phyloP scores from a whole-genome alignment of 53 echinoderm and acorn worm species.

The Stichopus horrens region DNA sequence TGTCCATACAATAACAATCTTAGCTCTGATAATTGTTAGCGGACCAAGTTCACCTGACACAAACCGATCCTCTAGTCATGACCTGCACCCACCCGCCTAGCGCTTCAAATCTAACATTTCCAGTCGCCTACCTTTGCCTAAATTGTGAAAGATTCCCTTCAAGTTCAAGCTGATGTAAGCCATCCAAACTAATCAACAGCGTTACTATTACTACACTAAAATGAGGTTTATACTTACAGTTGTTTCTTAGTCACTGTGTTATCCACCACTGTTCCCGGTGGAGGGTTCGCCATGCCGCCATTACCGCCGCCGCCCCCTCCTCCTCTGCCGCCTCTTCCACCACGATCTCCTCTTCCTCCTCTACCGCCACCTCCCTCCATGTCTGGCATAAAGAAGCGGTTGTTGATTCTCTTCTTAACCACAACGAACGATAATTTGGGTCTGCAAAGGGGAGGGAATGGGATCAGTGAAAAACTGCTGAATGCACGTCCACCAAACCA shows the following conservation, averaged over 20 bases:
- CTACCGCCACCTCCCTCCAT: constrained; percentile 12
- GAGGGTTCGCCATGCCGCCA: constrained; percentile 69
- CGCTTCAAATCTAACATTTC: not conserved
- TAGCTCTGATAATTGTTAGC: too few relatives aligned
- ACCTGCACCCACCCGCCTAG: not conserved
- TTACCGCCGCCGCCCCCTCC: not conserved
- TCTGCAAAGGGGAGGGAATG: not conserved
- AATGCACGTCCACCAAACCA: too few relatives aligned
- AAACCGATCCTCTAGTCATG: not conserved
- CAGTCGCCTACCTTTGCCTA: too few relatives aligned
- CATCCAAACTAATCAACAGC: too few relatives aligned
- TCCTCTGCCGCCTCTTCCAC: constrained; percentile 10
- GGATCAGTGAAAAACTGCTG: too few relatives aligned
- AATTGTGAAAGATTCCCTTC: too few relatives aligned
- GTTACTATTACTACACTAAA: not conserved
- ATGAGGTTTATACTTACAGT: constrained; percentile 44
- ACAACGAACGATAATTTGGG: constrained; percentile 69
- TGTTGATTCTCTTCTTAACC: constrained; percentile 94
- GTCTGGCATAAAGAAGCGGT: constrained; percentile 70
- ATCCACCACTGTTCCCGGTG: constrained; percentile 85
- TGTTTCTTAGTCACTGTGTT: constrained; percentile 71
- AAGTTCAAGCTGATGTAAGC: too few relatives aligned
- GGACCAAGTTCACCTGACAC: too few relatives aligned
- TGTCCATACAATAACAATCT: too few relatives aligned
- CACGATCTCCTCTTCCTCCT: constrained; percentile 4